Percentiles rank a stretch among this genome's conserved stretches.
Conservation (phyloP, 2,888 invertebrate species). For the Tineola bisselliella region DNA sequence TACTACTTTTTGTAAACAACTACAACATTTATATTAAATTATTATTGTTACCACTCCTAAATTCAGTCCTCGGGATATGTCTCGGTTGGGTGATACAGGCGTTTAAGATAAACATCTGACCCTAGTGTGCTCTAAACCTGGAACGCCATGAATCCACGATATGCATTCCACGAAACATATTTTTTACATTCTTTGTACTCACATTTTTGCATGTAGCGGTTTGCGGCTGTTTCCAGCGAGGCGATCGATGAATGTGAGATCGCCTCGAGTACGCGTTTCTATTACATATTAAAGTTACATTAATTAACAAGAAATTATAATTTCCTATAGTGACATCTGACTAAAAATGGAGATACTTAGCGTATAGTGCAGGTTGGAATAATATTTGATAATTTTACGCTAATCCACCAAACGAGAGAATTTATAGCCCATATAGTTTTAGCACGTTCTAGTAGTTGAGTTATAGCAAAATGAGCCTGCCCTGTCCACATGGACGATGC, state of each 20-base stretch:
- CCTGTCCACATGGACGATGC: no score
- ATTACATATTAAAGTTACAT: background rate
- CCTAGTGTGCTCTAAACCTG: constrained; percentile 44
- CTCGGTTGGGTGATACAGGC: constrained; percentile 63
- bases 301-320: background rate
- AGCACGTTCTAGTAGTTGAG: no score
- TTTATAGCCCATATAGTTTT: no score
- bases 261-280: no score
- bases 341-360: no score
- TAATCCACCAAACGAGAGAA: no score
- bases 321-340: no score
- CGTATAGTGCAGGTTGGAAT: no score
- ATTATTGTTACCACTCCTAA: background rate
- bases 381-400: no score
- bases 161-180: constrained; percentile 20
- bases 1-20: no score
- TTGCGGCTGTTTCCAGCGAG: background rate
- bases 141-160: constrained; percentile 60
- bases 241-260: no score
- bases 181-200: constrained; percentile 11
- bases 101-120: constrained; percentile 66
- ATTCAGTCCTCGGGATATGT: constrained; percentile 40
- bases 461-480: no score
- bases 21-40: background rate
- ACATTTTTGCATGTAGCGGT: constrained; percentile 9